Conservation (phyloP, 2,888 invertebrate genomes). For the Lypha dubia region DNA sequence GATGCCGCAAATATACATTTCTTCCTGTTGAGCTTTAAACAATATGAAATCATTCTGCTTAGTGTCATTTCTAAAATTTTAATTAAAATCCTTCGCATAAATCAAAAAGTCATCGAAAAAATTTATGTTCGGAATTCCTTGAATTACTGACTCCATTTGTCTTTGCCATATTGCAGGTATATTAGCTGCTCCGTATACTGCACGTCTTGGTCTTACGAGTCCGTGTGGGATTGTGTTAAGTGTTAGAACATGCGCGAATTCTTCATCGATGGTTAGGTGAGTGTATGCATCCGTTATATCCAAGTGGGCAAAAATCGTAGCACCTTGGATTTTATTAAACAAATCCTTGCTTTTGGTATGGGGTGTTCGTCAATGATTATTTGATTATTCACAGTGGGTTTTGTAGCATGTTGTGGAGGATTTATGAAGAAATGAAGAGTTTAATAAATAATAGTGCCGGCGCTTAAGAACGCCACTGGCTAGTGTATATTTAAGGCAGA, state of each 20-base stretch:
- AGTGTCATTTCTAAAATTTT: constrained; percentile 14
- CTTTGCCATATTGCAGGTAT: constrained; percentile 66
- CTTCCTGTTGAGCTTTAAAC: constrained; percentile 3
- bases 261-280: too few relatives aligned
- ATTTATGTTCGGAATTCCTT: constrained; percentile 21
- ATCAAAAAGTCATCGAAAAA: constrained; percentile 45
- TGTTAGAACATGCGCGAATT: constrained; percentile 44
- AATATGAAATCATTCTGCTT: background rate
- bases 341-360: background rate
- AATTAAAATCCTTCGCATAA: constrained; percentile 27
- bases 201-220: constrained; percentile 44
- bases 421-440: too few relatives aligned
- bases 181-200: constrained; percentile 61
- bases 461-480: too few relatives aligned
- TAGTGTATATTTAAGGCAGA: too few relatives aligned
- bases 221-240: constrained; percentile 48
- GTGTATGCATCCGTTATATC: constrained; percentile 36
- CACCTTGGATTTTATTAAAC: background rate
- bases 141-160: constrained; percentile 18
- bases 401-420: too few relatives aligned
- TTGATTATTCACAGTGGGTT: background rate
- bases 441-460: too few relatives aligned
- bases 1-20: constrained; percentile 48
- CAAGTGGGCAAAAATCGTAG: background rate
- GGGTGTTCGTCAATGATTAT: constrained; percentile 23